These are phyloP conservation scores for Dorcus parallelipipedus DNA, from an alignment of 2,888 invertebrate species.

Conservation along the genomic window DNA sequence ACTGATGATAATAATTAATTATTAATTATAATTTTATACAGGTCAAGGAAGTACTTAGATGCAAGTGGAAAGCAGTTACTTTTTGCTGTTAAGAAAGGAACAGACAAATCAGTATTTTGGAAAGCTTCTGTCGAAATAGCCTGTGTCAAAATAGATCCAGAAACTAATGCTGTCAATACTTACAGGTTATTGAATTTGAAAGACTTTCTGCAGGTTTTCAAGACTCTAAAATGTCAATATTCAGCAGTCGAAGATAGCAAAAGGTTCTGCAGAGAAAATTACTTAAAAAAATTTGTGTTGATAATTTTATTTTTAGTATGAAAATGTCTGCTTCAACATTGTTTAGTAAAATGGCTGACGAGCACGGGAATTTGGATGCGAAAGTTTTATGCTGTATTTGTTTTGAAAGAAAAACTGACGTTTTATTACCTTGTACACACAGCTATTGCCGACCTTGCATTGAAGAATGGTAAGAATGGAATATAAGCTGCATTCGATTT, in stretches of 20 bases:
- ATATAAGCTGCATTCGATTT: background rate
- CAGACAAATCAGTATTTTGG: conserved; percentile 64
- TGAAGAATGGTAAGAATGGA: conserved; percentile 61
- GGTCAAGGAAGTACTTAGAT: conserved; percentile 60
- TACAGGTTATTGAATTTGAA: conserved; percentile 59
- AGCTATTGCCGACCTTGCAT: conserved; percentile 69
- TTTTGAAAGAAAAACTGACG: conserved; percentile 65
- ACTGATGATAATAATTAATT: background rate
- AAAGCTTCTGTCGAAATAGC: conserved; percentile 65
- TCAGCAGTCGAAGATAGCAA: conserved; percentile 41
- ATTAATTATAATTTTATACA: conserved; percentile 32
- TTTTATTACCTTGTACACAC: conserved; percentile 67
- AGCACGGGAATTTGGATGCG: conserved; percentile 25
- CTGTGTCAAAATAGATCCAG: conserved; percentile 58
- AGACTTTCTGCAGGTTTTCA: conserved; percentile 62
- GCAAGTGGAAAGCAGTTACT: conserved; percentile 60
- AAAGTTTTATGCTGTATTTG: conserved; percentile 67
- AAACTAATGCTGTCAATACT: conserved; percentile 43
- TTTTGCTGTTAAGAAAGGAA: conserved; percentile 63
- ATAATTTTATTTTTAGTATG: conserved; percentile 8
- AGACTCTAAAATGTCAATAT: conserved; percentile 53
- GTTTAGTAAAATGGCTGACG: conserved; percentile 36
- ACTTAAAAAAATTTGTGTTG: conserved; percentile 10
- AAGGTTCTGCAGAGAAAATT: conserved; percentile 18
- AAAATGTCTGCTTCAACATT: conserved; percentile 44